Conservation (phyloP, 2,797 vertebrate genomes). For the Parambassis ranga region DNA sequence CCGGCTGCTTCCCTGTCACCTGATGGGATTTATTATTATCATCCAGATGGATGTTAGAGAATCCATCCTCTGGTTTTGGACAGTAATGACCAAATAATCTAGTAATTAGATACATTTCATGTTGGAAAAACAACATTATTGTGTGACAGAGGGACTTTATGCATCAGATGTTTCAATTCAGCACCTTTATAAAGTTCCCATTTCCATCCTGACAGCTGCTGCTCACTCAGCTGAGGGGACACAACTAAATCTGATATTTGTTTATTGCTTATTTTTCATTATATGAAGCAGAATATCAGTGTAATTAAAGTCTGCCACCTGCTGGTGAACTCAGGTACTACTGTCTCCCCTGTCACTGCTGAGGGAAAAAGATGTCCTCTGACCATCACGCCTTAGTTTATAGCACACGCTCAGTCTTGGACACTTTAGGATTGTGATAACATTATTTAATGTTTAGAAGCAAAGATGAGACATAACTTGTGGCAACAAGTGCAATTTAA, state of each 20-base stretch:
- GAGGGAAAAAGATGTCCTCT: no score
- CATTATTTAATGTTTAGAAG: no score
- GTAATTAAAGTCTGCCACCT: constrained; percentile 23
- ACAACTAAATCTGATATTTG: no score
- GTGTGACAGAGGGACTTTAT: no score
- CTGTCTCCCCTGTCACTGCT: no score
- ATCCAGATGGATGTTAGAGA: background rate
- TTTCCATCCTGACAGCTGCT: background rate
- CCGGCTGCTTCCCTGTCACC: background rate
- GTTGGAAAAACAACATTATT: background rate
- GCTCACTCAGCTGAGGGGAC: background rate
- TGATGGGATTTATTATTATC: constrained; percentile 7
- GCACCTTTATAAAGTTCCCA: background rate
- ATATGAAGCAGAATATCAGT: background rate
- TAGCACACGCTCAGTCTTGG: no score
- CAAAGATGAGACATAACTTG: no score
- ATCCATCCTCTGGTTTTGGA: no score
- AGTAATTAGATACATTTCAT: background rate
- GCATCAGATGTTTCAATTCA: background rate
- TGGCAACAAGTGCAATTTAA: no score
- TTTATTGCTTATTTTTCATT: background rate
- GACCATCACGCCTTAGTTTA: no score
- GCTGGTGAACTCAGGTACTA: constrained; percentile 21
- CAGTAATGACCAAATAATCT: background rate
- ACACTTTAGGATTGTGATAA: no score